Conservation (phyloP, 2,888 invertebrate species). For the Melipona beecheii region DNA sequence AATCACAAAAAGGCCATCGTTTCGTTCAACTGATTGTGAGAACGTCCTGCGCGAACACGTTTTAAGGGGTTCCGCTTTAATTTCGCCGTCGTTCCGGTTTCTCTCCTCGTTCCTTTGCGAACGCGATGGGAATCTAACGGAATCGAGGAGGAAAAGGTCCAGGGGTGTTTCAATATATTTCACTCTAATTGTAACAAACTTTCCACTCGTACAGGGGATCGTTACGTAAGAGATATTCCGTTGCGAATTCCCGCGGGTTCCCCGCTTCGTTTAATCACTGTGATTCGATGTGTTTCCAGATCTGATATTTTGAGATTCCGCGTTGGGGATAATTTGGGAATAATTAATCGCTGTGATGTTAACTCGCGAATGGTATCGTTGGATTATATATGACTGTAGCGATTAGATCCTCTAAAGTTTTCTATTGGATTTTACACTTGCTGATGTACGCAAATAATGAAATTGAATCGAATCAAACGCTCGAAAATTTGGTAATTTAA, state of each 20-base stretch:
- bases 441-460: too few species aligned
- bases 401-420: too few species aligned
- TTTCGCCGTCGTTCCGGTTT: slow-evolving; percentile 29
- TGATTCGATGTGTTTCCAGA: neutral
- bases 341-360: neutral
- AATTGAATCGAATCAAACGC: too few species aligned
- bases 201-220: slow-evolving; percentile 22
- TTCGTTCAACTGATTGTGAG: neutral
- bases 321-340: neutral
- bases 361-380: too few species aligned
- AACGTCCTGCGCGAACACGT: slow-evolving; percentile 24
- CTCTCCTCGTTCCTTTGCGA: neutral
- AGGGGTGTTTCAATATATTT: slow-evolving; percentile 46
- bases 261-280: slow-evolving; percentile 7
- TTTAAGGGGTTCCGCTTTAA: slow-evolving; percentile 28
- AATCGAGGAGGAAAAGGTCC: slow-evolving; percentile 7
- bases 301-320: neutral
- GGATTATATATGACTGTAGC: too few species aligned
- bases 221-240: slow-evolving; percentile 18
- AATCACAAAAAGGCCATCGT: neutral
- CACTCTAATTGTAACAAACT: slow-evolving; percentile 48
- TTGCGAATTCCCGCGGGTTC: neutral
- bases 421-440: too few species aligned
- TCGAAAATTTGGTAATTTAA: too few species aligned
- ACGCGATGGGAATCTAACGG: neutral